Conservation (phyloP, 2,888 invertebrate species). For the Sericinus montela region DNA sequence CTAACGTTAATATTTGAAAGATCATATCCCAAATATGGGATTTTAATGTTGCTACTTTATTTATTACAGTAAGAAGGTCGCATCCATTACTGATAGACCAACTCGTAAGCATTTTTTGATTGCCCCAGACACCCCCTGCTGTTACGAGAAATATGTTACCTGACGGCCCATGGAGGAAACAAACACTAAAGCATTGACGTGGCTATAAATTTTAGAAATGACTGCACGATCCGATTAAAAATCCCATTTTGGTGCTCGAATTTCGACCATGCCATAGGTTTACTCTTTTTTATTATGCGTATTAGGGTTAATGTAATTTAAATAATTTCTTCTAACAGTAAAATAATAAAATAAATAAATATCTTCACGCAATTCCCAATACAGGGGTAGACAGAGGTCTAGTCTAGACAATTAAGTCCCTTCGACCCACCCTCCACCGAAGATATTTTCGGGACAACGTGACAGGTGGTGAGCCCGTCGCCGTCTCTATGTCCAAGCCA, state of each 20-base stretch:
- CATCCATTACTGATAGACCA: conserved; percentile 28
- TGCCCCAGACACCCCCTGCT: conserved; percentile 64
- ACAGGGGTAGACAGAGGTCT: no score
- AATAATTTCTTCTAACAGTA: background rate
- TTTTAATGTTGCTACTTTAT: no score
- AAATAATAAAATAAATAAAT: no score
- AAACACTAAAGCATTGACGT: conserved; percentile 63
- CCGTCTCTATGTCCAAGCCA: no score
- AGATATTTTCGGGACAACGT: no score
- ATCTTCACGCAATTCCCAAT: no score
- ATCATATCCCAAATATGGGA: no score
- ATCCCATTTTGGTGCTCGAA: conserved; percentile 53
- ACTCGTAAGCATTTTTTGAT: conserved; percentile 44
- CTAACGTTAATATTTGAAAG: no score
- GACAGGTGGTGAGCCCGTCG: no score
- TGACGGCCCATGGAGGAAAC: conserved; percentile 60
- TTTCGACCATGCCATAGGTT: conserved; percentile 17
- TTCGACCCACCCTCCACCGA: no score
- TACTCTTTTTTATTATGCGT: conserved; percentile 1
- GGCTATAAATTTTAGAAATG: conserved; percentile 64
- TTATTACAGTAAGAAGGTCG: background rate
- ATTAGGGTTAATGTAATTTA: conserved; percentile 4
- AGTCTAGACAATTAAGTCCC: no score
- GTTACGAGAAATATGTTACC: conserved; percentile 63
- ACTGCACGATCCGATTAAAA: conserved; percentile 63